These are phyloP conservation scores for Papilio helenus DNA, from an alignment of 1,140 invertebrate species.

Conservation along the genomic window DNA sequence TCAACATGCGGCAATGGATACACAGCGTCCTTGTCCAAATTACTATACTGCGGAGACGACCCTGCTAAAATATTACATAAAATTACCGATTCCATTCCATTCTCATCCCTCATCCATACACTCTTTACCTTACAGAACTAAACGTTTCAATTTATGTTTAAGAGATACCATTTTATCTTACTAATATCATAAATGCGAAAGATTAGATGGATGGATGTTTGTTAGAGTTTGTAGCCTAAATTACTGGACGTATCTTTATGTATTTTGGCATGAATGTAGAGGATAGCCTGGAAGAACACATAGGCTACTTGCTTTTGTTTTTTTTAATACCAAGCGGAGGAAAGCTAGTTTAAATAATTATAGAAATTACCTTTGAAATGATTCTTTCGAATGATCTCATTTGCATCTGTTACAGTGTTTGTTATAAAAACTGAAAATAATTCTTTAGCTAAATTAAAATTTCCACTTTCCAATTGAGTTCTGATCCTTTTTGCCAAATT, in stretches of 20 bases:
- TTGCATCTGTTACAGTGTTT: constrained; percentile 45
- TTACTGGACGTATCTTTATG: constrained; percentile 8
- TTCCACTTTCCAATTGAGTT: constrained; percentile 57
- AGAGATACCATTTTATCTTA: too few species aligned
- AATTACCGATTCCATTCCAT: too few species aligned
- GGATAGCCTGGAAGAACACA: too few species aligned
- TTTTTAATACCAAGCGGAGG: too few species aligned
- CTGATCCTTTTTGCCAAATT: constrained; percentile 64
- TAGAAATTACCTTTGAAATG: constrained; percentile 31
- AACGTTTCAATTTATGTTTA: too few species aligned
- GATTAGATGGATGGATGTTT: too few species aligned
- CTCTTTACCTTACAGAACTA: too few species aligned
- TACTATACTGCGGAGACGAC: neutral
- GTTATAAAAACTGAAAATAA: constrained; percentile 63
- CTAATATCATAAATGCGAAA: too few species aligned
- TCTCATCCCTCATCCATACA: too few species aligned
- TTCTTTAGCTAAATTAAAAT: constrained; percentile 62
- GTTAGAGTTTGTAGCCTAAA: too few species aligned
- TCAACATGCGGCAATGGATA: neutral
- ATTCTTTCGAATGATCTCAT: constrained; percentile 32
- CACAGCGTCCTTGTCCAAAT: neutral
- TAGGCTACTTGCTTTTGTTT: too few species aligned
- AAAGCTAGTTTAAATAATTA: constrained; percentile 30
- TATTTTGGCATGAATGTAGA: constrained; percentile 24
- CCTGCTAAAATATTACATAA: neutral